Conservation (phyloP, 2,888 invertebrate genomes). For the Diaprepes abbreviatus region DNA sequence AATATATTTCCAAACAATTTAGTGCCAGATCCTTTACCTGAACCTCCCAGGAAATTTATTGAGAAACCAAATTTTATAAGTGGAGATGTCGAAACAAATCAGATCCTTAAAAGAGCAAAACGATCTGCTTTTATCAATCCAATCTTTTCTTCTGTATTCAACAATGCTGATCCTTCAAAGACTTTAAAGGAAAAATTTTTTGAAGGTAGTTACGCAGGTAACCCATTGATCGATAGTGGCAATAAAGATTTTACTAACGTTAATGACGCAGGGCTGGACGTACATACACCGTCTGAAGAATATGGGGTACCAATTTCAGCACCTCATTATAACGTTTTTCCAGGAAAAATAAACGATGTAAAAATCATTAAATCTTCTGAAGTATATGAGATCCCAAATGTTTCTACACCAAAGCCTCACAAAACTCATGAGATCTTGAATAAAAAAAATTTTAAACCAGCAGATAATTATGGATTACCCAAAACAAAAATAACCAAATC, state of each 20-base stretch:
- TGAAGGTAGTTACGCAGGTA: conserved; percentile 13
- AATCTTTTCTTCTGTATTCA: conserved; percentile 22
- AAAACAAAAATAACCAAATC: background rate
- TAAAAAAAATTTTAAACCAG: background rate
- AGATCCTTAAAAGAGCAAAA: background rate
- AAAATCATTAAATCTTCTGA: no score
- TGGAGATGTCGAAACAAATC: background rate
- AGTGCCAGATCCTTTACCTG: background rate
- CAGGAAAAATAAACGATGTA: no score
- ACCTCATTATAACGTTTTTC: no score
- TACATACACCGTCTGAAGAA: background rate
- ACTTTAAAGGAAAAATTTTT: conserved; percentile 20
- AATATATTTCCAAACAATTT: background rate
- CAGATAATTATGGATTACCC: background rate
- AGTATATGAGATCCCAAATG: background rate
- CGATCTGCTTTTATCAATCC: conserved; percentile 53
- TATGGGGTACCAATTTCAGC: background rate
- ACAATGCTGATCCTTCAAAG: conserved; percentile 1
- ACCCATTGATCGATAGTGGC: background rate
- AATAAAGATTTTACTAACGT: no score
- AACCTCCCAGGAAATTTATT: background rate
- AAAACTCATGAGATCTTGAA: background rate
- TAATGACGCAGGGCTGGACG: no score
- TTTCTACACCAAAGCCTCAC: background rate
- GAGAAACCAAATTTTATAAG: background rate